These are phyloP conservation scores for Fragum sueziense DNA, from an alignment of 2,888 invertebrate genomes.

Conservation along the genomic window DNA sequence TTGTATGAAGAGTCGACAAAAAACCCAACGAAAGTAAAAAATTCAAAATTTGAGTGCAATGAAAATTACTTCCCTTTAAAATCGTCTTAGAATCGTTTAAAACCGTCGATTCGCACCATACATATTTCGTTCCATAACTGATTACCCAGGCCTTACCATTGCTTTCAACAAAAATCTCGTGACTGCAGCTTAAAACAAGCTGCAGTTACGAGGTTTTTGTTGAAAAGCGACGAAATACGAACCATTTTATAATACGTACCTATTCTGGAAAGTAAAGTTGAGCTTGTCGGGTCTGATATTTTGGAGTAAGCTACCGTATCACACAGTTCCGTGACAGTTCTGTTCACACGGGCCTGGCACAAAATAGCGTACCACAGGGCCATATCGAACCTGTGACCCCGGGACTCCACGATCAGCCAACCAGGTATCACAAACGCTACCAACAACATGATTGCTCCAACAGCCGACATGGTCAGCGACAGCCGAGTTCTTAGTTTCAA, in stretches of 20 bases:
- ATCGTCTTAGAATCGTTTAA: too few relatives aligned
- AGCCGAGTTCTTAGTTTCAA: conserved; percentile 6
- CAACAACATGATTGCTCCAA: conserved; percentile 21
- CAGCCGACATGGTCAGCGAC: conserved; percentile 24
- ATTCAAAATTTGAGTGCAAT: too few relatives aligned
- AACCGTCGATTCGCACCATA: too few relatives aligned
- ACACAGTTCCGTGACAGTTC: conserved; percentile 8
- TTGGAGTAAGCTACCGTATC: conserved; percentile 26
- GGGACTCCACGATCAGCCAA: conserved; percentile 31
- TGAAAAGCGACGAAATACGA: too few relatives aligned
- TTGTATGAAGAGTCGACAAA: too few relatives aligned
- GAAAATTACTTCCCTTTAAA: too few relatives aligned
- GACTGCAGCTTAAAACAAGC: too few relatives aligned
- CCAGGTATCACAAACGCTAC: conserved; percentile 39
- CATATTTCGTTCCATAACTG: too few relatives aligned
- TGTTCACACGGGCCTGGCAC: conserved; percentile 16
- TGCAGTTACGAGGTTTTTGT: too few relatives aligned
- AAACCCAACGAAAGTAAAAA: too few relatives aligned
- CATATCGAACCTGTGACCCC: conserved; percentile 29
- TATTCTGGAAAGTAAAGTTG: conserved; percentile 5
- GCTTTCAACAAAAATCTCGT: too few relatives aligned
- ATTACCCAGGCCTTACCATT: too few relatives aligned
- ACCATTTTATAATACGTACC: conserved; percentile 7
- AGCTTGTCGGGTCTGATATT: conserved; percentile 13
- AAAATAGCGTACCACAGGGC: conserved; percentile 45